Conservation (phyloP, 2,888 invertebrate species). For the Acrobasis suavella region DNA sequence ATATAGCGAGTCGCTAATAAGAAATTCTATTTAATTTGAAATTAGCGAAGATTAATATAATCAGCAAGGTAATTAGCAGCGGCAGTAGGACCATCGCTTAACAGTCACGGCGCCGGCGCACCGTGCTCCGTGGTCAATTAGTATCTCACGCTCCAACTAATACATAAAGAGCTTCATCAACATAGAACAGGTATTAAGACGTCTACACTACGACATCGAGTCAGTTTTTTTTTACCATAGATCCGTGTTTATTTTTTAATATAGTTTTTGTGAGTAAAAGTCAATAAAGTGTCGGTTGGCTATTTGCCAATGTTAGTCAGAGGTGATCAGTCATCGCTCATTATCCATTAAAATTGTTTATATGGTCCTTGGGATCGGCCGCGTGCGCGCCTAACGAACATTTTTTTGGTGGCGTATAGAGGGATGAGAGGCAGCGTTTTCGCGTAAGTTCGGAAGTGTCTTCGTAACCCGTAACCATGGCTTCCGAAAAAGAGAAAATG, state of each 20-base stretch:
- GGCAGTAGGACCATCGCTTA: slow-evolving; percentile 27
- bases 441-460: slow-evolving; percentile 54
- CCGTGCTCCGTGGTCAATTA: slow-evolving; percentile 52
- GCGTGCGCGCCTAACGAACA: slow-evolving; percentile 42
- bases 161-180: slow-evolving; percentile 48
- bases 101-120: slow-evolving; percentile 45
- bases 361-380: slow-evolving; percentile 57
- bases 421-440: slow-evolving; percentile 66
- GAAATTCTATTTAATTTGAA: slow-evolving; percentile 40
- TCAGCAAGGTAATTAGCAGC: slow-evolving; percentile 44
- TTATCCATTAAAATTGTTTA: slow-evolving; percentile 57
- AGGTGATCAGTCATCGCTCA: slow-evolving; percentile 62
- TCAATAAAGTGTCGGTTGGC: slow-evolving; percentile 60
- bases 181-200: slow-evolving; percentile 42
- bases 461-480: slow-evolving; percentile 60
- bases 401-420: slow-evolving; percentile 38
- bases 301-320: slow-evolving; percentile 69
- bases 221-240: slow-evolving; percentile 34
- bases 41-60: slow-evolving; percentile 49
- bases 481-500: slow-evolving; percentile 78
- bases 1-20: slow-evolving; percentile 47
- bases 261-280: slow-evolving; percentile 54
- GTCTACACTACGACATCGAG: slow-evolving; percentile 35
- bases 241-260: slow-evolving; percentile 48
- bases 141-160: slow-evolving; percentile 51